A percentile compares a stretch with the other conserved stretches of the same genome.
These are phyloP conservation scores for Drosophila tsacasi DNA, from an alignment of 1,140 invertebrate genomes.

Conservation along the genomic window DNA sequence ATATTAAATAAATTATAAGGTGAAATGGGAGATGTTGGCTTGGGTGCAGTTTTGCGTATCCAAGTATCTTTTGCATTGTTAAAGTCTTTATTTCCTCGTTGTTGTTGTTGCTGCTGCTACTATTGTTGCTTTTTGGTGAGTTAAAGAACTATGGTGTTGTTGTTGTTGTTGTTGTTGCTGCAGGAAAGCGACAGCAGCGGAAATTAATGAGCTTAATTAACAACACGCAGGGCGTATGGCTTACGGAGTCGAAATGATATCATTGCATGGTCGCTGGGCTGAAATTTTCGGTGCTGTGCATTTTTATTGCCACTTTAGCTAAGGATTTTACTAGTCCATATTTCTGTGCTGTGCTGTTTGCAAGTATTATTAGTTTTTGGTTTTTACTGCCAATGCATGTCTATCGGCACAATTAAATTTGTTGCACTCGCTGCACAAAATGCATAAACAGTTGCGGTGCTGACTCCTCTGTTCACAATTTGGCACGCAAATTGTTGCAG, in stretches of 20 bases:
- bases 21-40: conserved; percentile 32
- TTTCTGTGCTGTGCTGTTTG: conserved; percentile 13
- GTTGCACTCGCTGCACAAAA: conserved; percentile 82
- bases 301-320: conserved; percentile 81
- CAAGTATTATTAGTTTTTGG: conserved; percentile 49
- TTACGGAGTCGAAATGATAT: conserved; percentile 56
- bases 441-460: conserved; percentile 71
- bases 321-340: conserved; percentile 42
- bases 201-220: conserved; percentile 81
- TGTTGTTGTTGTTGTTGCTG: conserved; percentile 25
- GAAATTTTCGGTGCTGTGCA: conserved; percentile 73
- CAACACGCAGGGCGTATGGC: conserved; percentile 67
- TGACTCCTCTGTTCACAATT: conserved; percentile 62
- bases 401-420: conserved; percentile 80
- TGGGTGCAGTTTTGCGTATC: conserved; percentile 72
- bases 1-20: conserved; percentile 50
- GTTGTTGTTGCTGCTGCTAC: conserved; percentile 13
- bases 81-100: conserved; percentile 70
- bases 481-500: conserved; percentile 74
- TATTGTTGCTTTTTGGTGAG: conserved; percentile 10
- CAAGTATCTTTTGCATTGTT: conserved; percentile 49
- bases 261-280: conserved; percentile 66
- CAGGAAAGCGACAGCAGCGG: conserved; percentile 61
- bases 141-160: conserved; percentile 44
- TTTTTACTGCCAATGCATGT: conserved; percentile 82